Percentiles rank a stretch among this genome's conserved stretches.
Evolutionary conservation across 2,888 invertebrate genomes (phyloP).

Genomic region (Crossocerus cetratus): DNA sequence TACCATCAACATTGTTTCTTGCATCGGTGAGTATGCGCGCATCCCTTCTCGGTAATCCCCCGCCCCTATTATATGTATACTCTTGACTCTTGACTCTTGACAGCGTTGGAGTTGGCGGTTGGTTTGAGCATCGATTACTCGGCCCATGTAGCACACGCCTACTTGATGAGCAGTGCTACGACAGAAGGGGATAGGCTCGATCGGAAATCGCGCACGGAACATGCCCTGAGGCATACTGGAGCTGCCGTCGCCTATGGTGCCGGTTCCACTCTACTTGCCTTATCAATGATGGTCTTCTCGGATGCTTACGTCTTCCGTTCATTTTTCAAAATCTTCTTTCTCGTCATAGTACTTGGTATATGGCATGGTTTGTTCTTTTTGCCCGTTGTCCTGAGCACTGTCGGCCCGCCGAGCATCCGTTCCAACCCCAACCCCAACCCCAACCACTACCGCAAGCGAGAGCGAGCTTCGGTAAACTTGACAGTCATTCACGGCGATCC

Average conservation of each 20-base stretch:
- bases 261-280: constrained; percentile 86
- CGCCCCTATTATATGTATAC: too few species aligned
- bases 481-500: too few species aligned
- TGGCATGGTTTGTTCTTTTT: constrained; percentile 87
- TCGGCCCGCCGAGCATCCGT: constrained; percentile 80
- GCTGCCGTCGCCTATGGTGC: constrained; percentile 88
- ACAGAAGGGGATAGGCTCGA: neutral
- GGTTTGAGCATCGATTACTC: constrained; percentile 92
- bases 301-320: constrained; percentile 87
- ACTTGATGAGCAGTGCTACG: constrained; percentile 79
- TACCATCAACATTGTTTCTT: constrained; percentile 89
- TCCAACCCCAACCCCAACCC: neutral
- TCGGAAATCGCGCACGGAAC: constrained; percentile 78
- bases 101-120: constrained; percentile 84
- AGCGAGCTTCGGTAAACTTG: too few species aligned
- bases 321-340: constrained; percentile 87
- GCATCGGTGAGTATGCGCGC: constrained; percentile 80
- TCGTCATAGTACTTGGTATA: constrained; percentile 87
- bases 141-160: constrained; percentile 89
- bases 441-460: too few species aligned
- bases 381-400: constrained; percentile 85
- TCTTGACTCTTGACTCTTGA: neutral
- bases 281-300: constrained; percentile 84
- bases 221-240: constrained; percentile 85
- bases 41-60: too few species aligned